A percentile compares a stretch with the other conserved stretches of the same genome.
Conservation (phyloP, 2,113 vertebrate genomes). For the Oceanites oceanicus region DNA sequence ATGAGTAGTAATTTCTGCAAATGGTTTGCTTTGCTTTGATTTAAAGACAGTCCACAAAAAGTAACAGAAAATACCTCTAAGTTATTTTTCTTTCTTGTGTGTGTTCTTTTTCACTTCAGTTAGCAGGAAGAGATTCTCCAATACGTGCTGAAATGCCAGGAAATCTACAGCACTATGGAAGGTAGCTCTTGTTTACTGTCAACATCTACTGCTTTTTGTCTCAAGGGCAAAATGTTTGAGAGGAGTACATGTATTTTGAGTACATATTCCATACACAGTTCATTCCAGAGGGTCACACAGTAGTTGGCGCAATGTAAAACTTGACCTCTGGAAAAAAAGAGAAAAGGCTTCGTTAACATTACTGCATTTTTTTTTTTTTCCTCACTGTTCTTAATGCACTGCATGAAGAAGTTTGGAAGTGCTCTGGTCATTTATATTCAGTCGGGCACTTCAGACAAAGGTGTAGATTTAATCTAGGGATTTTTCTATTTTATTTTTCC, state of each 20-base stretch:
- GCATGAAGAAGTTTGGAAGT: neutral
- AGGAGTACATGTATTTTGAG: neutral
- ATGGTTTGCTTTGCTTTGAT: neutral
- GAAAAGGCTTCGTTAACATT: neutral
- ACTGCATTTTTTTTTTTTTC: neutral
- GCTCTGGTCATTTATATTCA: neutral
- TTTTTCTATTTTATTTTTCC: neutral
- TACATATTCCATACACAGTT: neutral
- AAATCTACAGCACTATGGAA: constrained; percentile 96
- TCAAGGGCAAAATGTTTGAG: neutral
- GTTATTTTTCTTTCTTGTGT: neutral
- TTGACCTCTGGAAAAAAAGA: neutral
- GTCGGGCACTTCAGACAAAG: neutral
- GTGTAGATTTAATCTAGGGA: neutral
- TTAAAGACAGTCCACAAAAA: neutral
- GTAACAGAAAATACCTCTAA: neutral
- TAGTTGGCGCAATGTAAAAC: neutral
- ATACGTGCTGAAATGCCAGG: constrained; percentile 91
- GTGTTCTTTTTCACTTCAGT: constrained; percentile 65
- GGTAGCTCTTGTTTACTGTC: constrained; percentile 71
- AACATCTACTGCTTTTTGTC: neutral
- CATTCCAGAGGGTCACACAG: neutral
- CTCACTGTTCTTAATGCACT: neutral
- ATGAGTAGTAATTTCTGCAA: neutral
- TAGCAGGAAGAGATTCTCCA: constrained; percentile 95